These are phyloP conservation scores for Bibio marci DNA, from an alignment of 2,888 invertebrate genomes.

Conservation along the genomic window DNA sequence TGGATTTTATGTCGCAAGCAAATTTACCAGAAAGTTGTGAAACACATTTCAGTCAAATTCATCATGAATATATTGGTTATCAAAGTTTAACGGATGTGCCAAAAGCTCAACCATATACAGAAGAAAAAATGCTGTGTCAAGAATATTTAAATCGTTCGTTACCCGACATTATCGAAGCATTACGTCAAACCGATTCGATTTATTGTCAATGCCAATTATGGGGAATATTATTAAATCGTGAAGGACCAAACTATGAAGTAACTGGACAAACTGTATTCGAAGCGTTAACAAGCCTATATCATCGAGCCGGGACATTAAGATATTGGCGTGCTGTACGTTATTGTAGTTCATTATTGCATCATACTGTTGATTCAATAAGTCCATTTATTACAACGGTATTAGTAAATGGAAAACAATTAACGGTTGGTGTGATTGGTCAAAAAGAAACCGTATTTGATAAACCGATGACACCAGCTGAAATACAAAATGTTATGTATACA, in stretches of 20 bases:
- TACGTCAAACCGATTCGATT: slow-evolving; percentile 51
- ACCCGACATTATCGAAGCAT: slow-evolving; percentile 54
- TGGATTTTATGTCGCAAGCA: slow-evolving; percentile 87
- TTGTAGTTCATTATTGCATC: slow-evolving; percentile 82
- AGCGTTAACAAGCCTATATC: slow-evolving; percentile 54
- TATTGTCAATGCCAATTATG: slow-evolving; percentile 69
- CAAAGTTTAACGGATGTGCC: slow-evolving; percentile 93
- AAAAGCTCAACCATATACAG: slow-evolving; percentile 54
- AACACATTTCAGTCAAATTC: slow-evolving; percentile 71
- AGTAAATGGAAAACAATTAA: slow-evolving; percentile 95
- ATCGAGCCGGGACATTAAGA: slow-evolving; percentile 66
- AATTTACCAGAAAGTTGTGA: slow-evolving; percentile 56
- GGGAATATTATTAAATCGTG: slow-evolving; percentile 62
- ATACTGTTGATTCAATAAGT: slow-evolving; percentile 94
- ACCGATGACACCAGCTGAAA: slow-evolving; percentile 92
- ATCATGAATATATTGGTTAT: slow-evolving; percentile 85
- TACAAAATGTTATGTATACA: slow-evolving; percentile 80
- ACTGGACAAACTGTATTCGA: slow-evolving; percentile 45
- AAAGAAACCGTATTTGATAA: slow-evolving; percentile 95
- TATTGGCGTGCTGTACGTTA: slow-evolving; percentile 90
- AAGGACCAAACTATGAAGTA: slow-evolving; percentile 65
- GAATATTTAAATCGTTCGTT: slow-evolving; percentile 46
- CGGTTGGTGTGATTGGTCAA: slow-evolving; percentile 86
- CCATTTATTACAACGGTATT: slow-evolving; percentile 96
- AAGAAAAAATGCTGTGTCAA: slow-evolving; percentile 33